Percentiles rank a stretch among this genome's conserved stretches.
phyloP scores from a whole-genome alignment of 2,113 vertebrate genomes.

The Megatriorchis doriae region DNA sequence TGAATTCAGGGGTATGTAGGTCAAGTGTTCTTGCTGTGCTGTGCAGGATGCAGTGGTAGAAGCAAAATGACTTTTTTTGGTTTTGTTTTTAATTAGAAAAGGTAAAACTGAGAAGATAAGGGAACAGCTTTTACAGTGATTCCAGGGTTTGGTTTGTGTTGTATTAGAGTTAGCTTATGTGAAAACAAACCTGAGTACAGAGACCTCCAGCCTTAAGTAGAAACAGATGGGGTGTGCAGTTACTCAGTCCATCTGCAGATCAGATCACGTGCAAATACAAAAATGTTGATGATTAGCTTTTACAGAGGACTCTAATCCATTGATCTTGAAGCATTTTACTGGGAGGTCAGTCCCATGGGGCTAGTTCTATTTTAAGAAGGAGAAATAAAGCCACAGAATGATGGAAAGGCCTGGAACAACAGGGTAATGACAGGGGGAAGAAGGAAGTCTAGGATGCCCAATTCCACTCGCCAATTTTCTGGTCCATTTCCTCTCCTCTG shows the following conservation, averaged over 20 bases:
- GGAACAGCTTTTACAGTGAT: background rate
- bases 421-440: background rate
- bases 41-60: background rate
- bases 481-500: background rate
- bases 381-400: background rate
- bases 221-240: background rate
- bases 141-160: background rate
- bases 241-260: background rate
- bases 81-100: background rate
- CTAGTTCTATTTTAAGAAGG: background rate
- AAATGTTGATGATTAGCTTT: background rate
- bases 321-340: background rate
- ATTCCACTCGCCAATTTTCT: background rate
- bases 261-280: background rate
- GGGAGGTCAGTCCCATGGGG: background rate
- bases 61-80: background rate
- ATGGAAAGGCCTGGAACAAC: background rate
- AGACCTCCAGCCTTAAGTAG: background rate
- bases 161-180: background rate
- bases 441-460: background rate
- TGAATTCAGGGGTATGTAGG: background rate
- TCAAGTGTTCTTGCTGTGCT: background rate
- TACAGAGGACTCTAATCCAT: background rate
- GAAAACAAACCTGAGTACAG: background rate
- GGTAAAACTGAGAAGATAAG: background rate